Evolutionary conservation across 2,888 invertebrate genomes (phyloP).

Genomic region (Myopa testacea): DNA sequence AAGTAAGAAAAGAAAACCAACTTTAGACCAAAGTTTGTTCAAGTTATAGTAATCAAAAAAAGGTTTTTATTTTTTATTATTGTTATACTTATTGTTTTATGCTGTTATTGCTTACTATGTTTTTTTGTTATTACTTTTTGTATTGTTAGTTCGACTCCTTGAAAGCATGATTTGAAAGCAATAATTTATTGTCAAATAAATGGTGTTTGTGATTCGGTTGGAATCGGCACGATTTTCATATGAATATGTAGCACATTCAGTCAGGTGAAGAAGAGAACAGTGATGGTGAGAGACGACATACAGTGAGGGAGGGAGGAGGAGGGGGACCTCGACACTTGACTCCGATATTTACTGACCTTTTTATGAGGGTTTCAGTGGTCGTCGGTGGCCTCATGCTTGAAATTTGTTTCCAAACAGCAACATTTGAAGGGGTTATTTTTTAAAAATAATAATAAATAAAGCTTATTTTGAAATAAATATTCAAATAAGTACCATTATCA

Average conservation of each 20-base stretch:
- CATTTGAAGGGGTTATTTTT: too few relatives aligned
- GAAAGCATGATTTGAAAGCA: not conserved
- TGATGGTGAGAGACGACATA: too few relatives aligned
- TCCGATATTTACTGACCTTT: too few relatives aligned
- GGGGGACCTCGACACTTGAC: not conserved
- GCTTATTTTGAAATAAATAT: too few relatives aligned
- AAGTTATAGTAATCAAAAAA: not conserved
- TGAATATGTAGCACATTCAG: too few relatives aligned
- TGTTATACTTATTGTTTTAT: too few relatives aligned
- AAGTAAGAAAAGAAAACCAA: conserved; percentile 30
- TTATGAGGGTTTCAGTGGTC: too few relatives aligned
- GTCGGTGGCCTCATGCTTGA: too few relatives aligned
- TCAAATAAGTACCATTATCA: not conserved
- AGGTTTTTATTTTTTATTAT: too few relatives aligned
- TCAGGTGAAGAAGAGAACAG: not conserved
- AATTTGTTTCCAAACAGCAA: too few relatives aligned
- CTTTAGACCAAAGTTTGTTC: not conserved
- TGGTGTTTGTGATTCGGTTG: not conserved
- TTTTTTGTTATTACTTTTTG: conserved; percentile 4
- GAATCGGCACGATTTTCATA: conserved; percentile 12
- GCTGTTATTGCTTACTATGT: not conserved
- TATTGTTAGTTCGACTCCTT: not conserved
- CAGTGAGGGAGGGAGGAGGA: not conserved
- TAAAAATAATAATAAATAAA: too few relatives aligned
- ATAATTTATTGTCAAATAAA: conserved; percentile 21